phyloP scores from a whole-genome alignment of 2,797 vertebrate species.

The Pempheris klunzingeri region DNA sequence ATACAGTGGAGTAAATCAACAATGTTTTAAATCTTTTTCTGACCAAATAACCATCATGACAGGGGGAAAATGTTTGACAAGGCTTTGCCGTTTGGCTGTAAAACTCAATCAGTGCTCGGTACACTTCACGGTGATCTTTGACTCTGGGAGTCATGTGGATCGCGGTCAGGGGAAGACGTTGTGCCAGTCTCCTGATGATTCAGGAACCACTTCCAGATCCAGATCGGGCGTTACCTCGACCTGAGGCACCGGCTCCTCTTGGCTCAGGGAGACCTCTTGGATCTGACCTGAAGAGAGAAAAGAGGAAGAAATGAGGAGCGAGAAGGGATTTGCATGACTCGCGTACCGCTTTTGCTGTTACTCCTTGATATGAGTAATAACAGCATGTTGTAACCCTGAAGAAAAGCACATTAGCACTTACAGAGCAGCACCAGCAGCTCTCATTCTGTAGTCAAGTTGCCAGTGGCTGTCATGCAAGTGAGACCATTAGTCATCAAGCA shows the following conservation, averaged over 20 bases:
- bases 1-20: constrained; percentile 12
- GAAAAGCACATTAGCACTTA: constrained; percentile 29
- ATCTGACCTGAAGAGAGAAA: constrained; percentile 65
- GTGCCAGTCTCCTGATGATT: constrained; percentile 92
- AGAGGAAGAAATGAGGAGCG: not conserved
- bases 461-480: constrained; percentile 37
- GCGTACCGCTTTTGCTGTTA: not conserved
- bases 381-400: not conserved
- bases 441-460: constrained; percentile 29
- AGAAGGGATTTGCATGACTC: not conserved
- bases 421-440: constrained; percentile 27
- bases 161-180: constrained; percentile 88
- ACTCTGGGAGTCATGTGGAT: not conserved
- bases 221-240: constrained; percentile 87
- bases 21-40: constrained; percentile 8
- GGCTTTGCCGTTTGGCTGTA: constrained; percentile 12
- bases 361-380: not conserved
- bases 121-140: constrained; percentile 12
- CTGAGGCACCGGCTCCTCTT: constrained; percentile 82
- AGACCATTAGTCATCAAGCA: constrained; percentile 50
- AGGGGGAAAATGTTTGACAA: constrained; percentile 24
- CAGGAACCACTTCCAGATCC: constrained; percentile 93
- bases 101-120: constrained; percentile 22
- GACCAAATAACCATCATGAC: constrained; percentile 13
- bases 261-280: constrained; percentile 84